Base-by-base conservation (phyloP, 1,140 invertebrate species). In the Diorhabda sublineata region DNA sequence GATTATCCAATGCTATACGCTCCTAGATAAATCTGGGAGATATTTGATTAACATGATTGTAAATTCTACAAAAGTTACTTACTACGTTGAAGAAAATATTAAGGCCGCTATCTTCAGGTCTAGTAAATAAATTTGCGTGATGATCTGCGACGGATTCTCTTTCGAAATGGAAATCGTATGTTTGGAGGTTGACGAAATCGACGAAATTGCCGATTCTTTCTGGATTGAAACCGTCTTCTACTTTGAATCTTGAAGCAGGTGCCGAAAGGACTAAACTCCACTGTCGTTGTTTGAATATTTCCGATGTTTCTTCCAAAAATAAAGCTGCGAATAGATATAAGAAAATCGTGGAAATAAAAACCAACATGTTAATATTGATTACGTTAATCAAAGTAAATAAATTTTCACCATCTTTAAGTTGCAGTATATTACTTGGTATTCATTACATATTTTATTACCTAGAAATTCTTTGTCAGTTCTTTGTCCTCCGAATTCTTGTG, bases 171-270 rank as follows among this genome's bases (percentile, higher is more conserved):
- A 87, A 89, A 78, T 91, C 89, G 76, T 91, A 91, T 5, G 85
- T 82, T 87, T 91, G 89, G 3, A 92, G 71, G 75, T 90, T 90
- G 3, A 92, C 83, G 73, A 88, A 88, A 75, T 92, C 87, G 2
- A 88, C 77, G 45, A 83, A 70, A 52, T 80, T 73, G 42, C 80
- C 75, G 2, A 89, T 66, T 3, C 73, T 71, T 3, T 67, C 45
- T 2, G 74, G 74, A 42, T 75, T 81, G 69, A 85, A 88, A 3
- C 84, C 86, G 76, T 80, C 83, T 71, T 82, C 83, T 58, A 81
- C 72, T 44, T 77, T 76, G 75, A 81, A 85, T 74, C 78, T 78
- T 3, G 84, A 85, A 9, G 87, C 84, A 5, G 87, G 84, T 8
- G 87, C 85, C 5, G 87, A 85, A 9, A 87, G 79, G 2, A 85